phyloP scores from a whole-genome alignment of 2,888 invertebrate genomes.

The Labia minor region DNA sequence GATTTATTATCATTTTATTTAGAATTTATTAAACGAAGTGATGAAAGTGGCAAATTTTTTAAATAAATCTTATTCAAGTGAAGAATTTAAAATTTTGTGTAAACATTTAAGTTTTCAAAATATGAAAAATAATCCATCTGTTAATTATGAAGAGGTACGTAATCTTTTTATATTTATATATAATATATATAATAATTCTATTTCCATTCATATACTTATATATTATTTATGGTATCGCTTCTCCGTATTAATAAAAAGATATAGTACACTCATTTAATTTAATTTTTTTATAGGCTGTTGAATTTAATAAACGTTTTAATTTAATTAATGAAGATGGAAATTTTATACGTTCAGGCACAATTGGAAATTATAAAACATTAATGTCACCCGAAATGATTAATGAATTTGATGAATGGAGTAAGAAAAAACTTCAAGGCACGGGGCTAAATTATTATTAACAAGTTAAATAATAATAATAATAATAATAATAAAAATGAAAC shows the following conservation, averaged over 20 bases:
- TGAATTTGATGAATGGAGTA: conserved; percentile 44
- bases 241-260: too few species aligned
- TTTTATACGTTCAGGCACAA: conserved; percentile 41
- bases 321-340: conserved; percentile 33
- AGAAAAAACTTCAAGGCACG: conserved; percentile 32
- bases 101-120: conserved; percentile 48
- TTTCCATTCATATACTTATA: too few species aligned
- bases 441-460: conserved; percentile 28
- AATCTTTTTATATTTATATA: too few species aligned
- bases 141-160: conserved; percentile 41
- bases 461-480: too few species aligned
- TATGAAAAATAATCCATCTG: conserved; percentile 49
- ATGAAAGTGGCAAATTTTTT: conserved; percentile 43
- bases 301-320: conserved; percentile 34
- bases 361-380: conserved; percentile 34
- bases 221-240: too few species aligned
- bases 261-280: background rate
- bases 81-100: conserved; percentile 39
- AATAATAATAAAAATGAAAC: too few species aligned
- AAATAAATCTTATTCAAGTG: conserved; percentile 36
- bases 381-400: conserved; percentile 34
- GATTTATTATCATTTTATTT: too few species aligned
- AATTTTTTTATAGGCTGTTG: conserved; percentile 17
- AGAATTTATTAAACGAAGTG: conserved; percentile 43
- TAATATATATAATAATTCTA: too few species aligned